Percentiles rank a stretch among this genome's conserved stretches.
phyloP scores from a whole-genome alignment of 2,888 invertebrate species.

The Venusia cambrica region DNA sequence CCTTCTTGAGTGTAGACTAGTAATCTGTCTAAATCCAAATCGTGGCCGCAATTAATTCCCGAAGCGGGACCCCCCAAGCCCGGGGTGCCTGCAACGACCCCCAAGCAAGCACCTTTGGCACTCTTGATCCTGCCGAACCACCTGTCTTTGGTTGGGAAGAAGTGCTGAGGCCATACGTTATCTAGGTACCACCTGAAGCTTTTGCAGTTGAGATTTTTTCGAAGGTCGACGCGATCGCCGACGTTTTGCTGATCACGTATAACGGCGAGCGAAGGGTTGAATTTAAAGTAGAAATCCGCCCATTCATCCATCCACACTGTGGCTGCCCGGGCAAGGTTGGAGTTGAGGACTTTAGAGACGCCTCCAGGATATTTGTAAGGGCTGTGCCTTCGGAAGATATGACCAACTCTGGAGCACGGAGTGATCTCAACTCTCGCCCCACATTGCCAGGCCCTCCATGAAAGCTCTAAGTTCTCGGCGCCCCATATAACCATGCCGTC shows the following conservation, averaged over 20 bases:
- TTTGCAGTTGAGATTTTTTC: slow-evolving; percentile 89
- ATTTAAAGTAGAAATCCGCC: slow-evolving; percentile 94
- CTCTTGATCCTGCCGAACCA: slow-evolving; percentile 93
- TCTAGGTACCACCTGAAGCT: slow-evolving; percentile 96
- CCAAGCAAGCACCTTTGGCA: slow-evolving; percentile 62
- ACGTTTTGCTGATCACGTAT: slow-evolving; percentile 83
- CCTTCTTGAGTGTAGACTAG: slow-evolving; percentile 86
- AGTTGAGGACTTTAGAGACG: slow-evolving; percentile 91
- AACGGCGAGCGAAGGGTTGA: slow-evolving; percentile 85
- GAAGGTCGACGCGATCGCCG: slow-evolving; percentile 83
- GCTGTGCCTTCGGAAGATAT: slow-evolving; percentile 94
- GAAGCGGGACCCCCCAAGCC: slow-evolving; percentile 87
- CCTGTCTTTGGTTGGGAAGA: slow-evolving; percentile 92
- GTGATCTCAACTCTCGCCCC: slow-evolving; percentile 95
- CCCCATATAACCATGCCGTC: slow-evolving; percentile 95
- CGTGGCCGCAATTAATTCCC: slow-evolving; percentile 83
- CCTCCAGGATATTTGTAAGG: slow-evolving; percentile 98
- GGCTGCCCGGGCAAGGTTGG: slow-evolving; percentile 95
- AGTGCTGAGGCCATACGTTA: slow-evolving; percentile 97
- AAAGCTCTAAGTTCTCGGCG: slow-evolving; percentile 98
- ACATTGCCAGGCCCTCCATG: slow-evolving; percentile 98
- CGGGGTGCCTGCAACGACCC: slow-evolving; percentile 72
- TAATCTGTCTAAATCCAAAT: slow-evolving; percentile 84
- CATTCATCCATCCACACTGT: slow-evolving; percentile 99
- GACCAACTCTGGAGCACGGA: slow-evolving; percentile 96